Conservation (phyloP, 2,888 invertebrate species). For the Ypsolopha scabrella region DNA sequence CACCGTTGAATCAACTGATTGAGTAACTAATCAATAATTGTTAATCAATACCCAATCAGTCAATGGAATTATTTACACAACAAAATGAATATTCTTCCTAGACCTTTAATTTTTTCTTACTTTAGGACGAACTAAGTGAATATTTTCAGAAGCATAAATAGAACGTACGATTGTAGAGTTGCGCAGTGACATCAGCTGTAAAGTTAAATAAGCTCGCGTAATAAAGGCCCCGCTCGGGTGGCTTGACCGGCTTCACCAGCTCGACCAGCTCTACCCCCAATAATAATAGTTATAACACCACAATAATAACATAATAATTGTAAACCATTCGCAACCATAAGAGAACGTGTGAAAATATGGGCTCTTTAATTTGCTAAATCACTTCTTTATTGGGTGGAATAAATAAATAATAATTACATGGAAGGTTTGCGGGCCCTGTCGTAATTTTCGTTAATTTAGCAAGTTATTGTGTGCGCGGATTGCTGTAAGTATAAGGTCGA, state of each 20-base stretch:
- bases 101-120: no score
- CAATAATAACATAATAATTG: background rate
- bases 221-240: background rate
- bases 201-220: conserved; percentile 1
- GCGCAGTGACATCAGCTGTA: background rate
- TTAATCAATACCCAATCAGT: no score
- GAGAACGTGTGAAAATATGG: background rate
- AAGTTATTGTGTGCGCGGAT: no score
- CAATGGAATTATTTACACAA: background rate
- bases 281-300: background rate
- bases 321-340: background rate
- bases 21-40: no score
- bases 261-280: background rate
- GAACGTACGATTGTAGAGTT: background rate
- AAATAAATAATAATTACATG: no score
- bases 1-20: no score
- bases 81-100: background rate
- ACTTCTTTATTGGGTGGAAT: no score
- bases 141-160: no score
- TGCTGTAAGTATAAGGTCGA: no score
- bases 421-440: no score
- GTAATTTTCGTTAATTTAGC: no score
- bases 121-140: no score
- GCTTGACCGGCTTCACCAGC: background rate
- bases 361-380: background rate